Evolutionary conservation across 1,140 invertebrate species (phyloP).

Genomic region (Arion vulgaris): DNA sequence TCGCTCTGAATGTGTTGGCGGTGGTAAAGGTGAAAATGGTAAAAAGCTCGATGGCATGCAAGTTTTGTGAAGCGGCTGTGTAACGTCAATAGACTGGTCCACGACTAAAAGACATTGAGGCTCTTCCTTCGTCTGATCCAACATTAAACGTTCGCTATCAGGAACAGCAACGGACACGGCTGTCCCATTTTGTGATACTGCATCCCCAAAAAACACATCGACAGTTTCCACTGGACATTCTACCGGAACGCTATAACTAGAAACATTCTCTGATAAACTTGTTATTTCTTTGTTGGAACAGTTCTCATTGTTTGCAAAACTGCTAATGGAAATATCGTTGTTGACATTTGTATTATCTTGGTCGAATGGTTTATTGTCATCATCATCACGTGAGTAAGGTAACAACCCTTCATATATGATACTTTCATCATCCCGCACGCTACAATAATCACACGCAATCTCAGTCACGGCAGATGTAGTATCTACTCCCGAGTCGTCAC

Average conservation of each 20-base stretch:
- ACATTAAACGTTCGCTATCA: too few species aligned
- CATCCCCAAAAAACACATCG: not conserved
- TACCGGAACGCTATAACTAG: not conserved
- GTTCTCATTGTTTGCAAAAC: not conserved
- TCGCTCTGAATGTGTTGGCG: not conserved
- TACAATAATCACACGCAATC: not conserved
- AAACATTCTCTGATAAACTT: not conserved
- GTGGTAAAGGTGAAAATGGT: not conserved
- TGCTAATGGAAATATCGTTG: too few species aligned
- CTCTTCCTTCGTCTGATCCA: not conserved
- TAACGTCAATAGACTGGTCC: too few species aligned
- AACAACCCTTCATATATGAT: not conserved
- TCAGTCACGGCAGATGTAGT: not conserved
- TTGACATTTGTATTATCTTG: too few species aligned
- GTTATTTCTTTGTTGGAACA: not conserved
- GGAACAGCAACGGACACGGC: too few species aligned
- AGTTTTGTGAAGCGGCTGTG: too few species aligned
- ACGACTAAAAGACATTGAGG: too few species aligned
- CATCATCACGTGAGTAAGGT: not conserved
- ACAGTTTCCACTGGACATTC: not conserved
- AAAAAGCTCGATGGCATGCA: too few species aligned
- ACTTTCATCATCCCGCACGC: not conserved
- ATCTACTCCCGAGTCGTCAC: not conserved
- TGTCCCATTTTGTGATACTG: not conserved
- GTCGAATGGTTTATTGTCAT: not conserved